Percentiles rank a stretch among this genome's conserved stretches.
These are phyloP conservation scores for Chrysina gloriosa DNA, from an alignment of 2,888 invertebrate genomes.

Conservation along the genomic window DNA sequence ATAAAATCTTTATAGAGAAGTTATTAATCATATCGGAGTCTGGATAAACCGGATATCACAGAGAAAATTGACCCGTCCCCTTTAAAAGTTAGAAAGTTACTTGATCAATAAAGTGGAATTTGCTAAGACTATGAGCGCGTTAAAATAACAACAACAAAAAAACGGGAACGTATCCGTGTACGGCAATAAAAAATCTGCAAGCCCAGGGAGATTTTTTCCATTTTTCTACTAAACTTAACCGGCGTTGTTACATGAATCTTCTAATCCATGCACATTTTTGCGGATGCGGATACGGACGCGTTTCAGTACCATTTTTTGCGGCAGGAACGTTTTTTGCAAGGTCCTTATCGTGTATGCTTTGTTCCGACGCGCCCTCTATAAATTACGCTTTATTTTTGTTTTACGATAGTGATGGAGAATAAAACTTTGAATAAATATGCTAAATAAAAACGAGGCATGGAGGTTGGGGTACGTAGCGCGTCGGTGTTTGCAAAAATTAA, in stretches of 20 bases:
- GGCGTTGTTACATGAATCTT: background rate
- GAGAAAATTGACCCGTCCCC: too few relatives aligned
- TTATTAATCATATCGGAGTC: too few relatives aligned
- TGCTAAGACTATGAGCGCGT: too few relatives aligned
- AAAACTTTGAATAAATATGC: conserved; percentile 35
- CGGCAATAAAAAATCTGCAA: background rate
- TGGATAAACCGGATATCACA: too few relatives aligned
- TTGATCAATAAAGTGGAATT: too few relatives aligned
- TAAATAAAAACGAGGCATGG: background rate
- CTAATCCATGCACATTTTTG: background rate
- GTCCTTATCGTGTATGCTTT: conserved; percentile 11
- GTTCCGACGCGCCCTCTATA: background rate
- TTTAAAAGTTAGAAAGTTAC: too few relatives aligned
- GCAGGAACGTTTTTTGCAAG: conserved; percentile 5
- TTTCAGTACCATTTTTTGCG: background rate
- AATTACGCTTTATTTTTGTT: conserved; percentile 27
- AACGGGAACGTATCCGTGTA: too few relatives aligned
- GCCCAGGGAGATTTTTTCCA: background rate
- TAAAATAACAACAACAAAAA: background rate
- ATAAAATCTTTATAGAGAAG: too few relatives aligned
- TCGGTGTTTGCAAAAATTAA: conserved; percentile 31
- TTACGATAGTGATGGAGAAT: conserved; percentile 20
- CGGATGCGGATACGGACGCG: background rate
- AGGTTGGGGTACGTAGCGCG: background rate
- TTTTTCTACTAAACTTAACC: background rate